phyloP scores from a whole-genome alignment of 2,797 vertebrate genomes.

The Anomalospiza imberbis region DNA sequence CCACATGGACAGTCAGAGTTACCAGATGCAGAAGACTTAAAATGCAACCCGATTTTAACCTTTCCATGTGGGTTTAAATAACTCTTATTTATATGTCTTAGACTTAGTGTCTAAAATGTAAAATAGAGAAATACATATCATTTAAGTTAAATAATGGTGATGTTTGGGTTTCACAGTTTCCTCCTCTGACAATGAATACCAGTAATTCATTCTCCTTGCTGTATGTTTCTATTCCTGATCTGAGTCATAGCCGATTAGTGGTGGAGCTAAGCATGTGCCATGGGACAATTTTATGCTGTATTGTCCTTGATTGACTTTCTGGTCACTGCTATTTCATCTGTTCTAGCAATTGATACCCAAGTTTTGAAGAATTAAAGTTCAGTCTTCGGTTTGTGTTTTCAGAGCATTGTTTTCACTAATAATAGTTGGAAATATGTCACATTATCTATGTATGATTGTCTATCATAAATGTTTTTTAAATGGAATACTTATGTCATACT shows the following conservation, averaged over 20 bases:
- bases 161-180: background rate
- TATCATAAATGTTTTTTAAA: background rate
- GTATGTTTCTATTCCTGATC: background rate
- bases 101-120: background rate
- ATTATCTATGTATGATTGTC: background rate
- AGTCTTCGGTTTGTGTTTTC: background rate
- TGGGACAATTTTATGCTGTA: background rate
- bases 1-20: background rate
- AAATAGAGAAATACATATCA: background rate
- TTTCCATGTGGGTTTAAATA: background rate
- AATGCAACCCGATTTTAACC: background rate
- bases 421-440: background rate
- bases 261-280: background rate
- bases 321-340: background rate
- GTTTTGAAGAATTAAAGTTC: background rate
- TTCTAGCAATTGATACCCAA: background rate
- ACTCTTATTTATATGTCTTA: background rate
- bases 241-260: background rate
- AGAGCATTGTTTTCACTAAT: background rate
- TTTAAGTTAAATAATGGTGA: background rate
- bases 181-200: background rate
- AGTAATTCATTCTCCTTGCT: background rate
- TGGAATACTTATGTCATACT: background rate
- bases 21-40: background rate
- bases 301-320: background rate